Evolutionary conservation across 2,888 invertebrate species (phyloP), one percentile per base, ranked within the genome.

Genomic region (Ephialtes manifestator): DNA sequence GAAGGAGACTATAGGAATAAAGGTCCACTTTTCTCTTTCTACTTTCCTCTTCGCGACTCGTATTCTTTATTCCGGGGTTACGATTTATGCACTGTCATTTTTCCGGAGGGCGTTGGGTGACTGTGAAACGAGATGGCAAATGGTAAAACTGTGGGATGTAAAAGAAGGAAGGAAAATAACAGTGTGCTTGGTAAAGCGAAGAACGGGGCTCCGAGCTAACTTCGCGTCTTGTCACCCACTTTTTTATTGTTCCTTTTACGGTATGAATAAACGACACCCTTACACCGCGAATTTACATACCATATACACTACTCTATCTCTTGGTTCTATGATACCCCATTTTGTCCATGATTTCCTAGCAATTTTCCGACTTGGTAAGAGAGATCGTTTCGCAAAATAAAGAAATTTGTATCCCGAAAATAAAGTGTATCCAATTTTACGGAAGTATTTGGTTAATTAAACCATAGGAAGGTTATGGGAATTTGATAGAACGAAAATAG

Each of bases 161-260:
- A 65, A 72, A 77, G 68, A 72, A 76, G 58, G 65, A 39, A 65
- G 71, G 77, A 67, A 75, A 82, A 72, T 43, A 68, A 68, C 60
- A 67, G 24, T 60, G 24, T 60, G 28, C 39, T 71, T 72, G 58
- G 43, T 74, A 63, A 79, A 63, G 63, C 72, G 35, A 68, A 60
- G 83, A 58, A 31, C 80, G 84, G 82, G 87, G 88, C 86, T 87
- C 85, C 87, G n/a, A 48, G 68, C 74, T 51, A 76, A 53, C 77
- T 63, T 83, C 74, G 72, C 74, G 39, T 74, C 70, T 74, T 78
- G 84, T 84, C 84, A 76, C 75, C 78, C 76, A 67, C 77, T 83
- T 91, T 91, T 92, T 92, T 91, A 92, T 92, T 90, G 91, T 87
- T 83, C 88, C 89, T 91, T 92, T 92, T 92, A 91, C 90, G 89